Conservation (phyloP, 2,113 vertebrate species). For the Colinus virginianus region DNA sequence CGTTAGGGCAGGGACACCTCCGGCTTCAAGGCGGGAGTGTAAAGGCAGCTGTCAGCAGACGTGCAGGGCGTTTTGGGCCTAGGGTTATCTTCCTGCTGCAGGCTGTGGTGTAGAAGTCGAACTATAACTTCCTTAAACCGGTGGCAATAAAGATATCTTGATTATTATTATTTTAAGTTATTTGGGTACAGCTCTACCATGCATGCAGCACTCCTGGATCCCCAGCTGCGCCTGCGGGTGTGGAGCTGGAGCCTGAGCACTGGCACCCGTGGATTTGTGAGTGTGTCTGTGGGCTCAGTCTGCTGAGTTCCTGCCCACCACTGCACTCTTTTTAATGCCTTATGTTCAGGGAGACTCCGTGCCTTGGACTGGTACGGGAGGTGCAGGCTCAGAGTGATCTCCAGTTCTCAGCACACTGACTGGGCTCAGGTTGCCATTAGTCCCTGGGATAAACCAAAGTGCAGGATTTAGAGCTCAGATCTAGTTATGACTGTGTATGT, state of each 20-base stretch:
- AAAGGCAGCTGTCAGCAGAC: background rate
- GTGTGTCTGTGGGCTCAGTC: background rate
- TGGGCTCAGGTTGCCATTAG: background rate
- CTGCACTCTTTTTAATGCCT: fast-evolving
- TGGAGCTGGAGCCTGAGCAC: background rate
- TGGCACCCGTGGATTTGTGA: background rate
- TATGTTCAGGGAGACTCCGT: background rate
- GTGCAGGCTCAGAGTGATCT: background rate
- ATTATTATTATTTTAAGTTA: background rate
- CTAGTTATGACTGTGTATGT: background rate
- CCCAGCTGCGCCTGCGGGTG: background rate
- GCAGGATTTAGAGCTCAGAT: background rate
- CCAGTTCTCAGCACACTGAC: background rate
- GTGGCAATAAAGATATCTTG: too few relatives aligned
- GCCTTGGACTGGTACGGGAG: background rate
- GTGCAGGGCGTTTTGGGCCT: background rate
- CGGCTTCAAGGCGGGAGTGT: background rate
- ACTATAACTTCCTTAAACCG: background rate
- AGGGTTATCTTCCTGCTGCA: background rate
- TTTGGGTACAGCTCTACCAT: background rate
- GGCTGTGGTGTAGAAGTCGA: background rate
- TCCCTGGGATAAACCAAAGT: background rate
- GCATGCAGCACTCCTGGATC: background rate
- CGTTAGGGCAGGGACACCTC: background rate
- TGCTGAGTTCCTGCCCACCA: background rate